Evolutionary conservation across 2,797 vertebrate species (phyloP).

Genomic region (Nothura maculosa): DNA sequence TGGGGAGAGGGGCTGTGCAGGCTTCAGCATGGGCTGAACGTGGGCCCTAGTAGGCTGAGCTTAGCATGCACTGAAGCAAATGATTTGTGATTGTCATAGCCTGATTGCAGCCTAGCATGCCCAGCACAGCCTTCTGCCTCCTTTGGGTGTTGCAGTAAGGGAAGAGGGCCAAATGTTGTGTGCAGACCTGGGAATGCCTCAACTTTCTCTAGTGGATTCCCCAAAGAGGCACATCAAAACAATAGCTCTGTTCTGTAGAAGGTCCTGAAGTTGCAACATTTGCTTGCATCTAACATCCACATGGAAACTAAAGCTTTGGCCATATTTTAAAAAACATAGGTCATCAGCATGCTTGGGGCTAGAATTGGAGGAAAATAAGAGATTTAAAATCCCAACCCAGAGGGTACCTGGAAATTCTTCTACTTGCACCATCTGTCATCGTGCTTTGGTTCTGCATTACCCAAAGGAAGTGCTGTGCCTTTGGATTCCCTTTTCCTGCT

Average conservation of each 20-base stretch:
- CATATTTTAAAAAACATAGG: not conserved
- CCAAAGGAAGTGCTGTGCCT: not conserved
- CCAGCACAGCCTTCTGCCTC: not conserved
- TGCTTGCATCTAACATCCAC: not conserved
- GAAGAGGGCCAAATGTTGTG: not conserved
- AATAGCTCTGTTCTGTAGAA: not conserved
- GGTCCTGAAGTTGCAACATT: not conserved
- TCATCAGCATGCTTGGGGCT: too few species aligned
- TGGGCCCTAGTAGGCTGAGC: not conserved
- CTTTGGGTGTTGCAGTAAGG: not conserved
- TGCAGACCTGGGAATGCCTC: not conserved
- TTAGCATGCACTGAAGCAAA: not conserved
- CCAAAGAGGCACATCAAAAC: not conserved
- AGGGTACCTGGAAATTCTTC: not conserved
- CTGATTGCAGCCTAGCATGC: not conserved
- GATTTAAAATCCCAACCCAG: not conserved
- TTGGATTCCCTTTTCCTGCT: not conserved
- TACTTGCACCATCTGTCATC: not conserved
- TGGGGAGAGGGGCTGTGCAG: not conserved
- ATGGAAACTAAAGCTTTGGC: not conserved
- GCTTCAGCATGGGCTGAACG: accelerated
- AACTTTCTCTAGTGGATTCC: not conserved
- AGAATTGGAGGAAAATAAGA: not conserved
- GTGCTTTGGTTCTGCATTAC: not conserved
- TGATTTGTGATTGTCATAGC: not conserved